Evolutionary conservation across 2,113 vertebrate species (phyloP), one percentile per base, ranked within the genome.

Genomic region (human): DNA sequence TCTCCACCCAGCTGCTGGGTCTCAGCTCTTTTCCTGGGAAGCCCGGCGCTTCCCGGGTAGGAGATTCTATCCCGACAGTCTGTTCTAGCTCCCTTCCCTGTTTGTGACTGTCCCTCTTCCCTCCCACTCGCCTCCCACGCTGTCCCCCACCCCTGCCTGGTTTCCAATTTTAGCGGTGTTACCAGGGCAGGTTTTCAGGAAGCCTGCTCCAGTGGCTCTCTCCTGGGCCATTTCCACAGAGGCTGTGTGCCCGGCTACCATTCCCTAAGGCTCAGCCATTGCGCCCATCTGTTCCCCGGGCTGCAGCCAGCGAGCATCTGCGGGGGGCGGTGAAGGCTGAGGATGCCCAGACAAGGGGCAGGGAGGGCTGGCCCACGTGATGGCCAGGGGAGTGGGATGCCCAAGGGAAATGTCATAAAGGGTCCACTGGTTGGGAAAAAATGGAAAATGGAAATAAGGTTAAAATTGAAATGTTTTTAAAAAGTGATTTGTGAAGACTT

Each of bases 401-500:
- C 50, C 14, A 52, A 0, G 14, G 35, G 88, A 75, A 61, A 55
- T 1, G 32, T 16, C 6, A 0, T 68, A 43, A 64, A 82, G 50
- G 64, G 66, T 81, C 32, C 40, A 5, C 18, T 4, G 61, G 30
- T 25, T 7, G 84, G 38, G 12, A 8, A 9, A 40, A 90, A 59
- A 59, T 61, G 25, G 81, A 50, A 89, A 92, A 78, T n/a, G 13
- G 83, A 91, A 64, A 89, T 79, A 30, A 81, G 94, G 75, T 93
- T 55, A 97, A 84, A 98, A 96, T 97, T 94, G 96, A 97, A 98
- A 91, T 97, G 40, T 98, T 98, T 96, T 64, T 94, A 96, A 96
- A 98, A 98, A 98, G 90, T 10, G 4, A 93, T 97, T 88, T 94
- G 70, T 97, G 96, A 98, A 97, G 98, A 98, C 98, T 93, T 97